phyloP scores from a whole-genome alignment of 35 echinoderm and acorn worm species.

The Amphiura filiformis region DNA sequence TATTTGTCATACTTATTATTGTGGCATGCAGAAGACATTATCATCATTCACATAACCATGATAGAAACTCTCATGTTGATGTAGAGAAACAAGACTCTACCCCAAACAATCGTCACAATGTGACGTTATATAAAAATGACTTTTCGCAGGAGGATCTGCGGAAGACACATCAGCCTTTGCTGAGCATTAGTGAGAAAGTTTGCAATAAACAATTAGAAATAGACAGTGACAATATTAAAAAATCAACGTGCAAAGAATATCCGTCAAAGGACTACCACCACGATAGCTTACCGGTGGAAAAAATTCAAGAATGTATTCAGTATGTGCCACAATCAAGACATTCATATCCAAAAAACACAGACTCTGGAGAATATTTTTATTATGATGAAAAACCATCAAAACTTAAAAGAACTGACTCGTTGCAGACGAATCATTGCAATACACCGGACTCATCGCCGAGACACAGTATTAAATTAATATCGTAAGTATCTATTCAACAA shows the following conservation, averaged over 20 bases:
- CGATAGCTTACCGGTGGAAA: slow-evolving; percentile 39
- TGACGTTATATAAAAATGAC: slow-evolving; percentile 79
- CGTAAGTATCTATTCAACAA: slow-evolving; percentile 61
- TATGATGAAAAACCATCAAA: slow-evolving; percentile 83
- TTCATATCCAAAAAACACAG: slow-evolving; percentile 72
- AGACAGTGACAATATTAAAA: slow-evolving; percentile 75
- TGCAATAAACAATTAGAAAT: slow-evolving; percentile 69
- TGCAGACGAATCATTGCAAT: slow-evolving; percentile 76
- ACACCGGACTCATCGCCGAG: slow-evolving; percentile 86
- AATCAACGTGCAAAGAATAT: slow-evolving; percentile 76
- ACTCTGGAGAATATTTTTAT: slow-evolving; percentile 95
- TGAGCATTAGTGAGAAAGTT: slow-evolving; percentile 98
- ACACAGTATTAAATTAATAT: slow-evolving; percentile 83
- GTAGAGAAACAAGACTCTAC: slow-evolving; percentile 61
- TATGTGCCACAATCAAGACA: slow-evolving; percentile 87
- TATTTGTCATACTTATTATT: slow-evolving; percentile 78
- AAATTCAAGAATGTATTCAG: slow-evolving; percentile 50
- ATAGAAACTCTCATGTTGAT: slow-evolving; percentile 14
- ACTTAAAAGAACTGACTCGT: slow-evolving; percentile 91
- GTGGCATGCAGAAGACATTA: slow-evolving; percentile 86
- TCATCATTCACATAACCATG: slow-evolving; percentile 32
- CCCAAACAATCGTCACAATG: slow-evolving; percentile 76
- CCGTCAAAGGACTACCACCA: slow-evolving; percentile 64
- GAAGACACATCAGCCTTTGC: slow-evolving; percentile 52
- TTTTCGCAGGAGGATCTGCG: slow-evolving; percentile 84